Evolutionary conservation across 2,888 invertebrate species (phyloP), one percentile per base, ranked within the genome.

Genomic region (Hemithea aestivaria): DNA sequence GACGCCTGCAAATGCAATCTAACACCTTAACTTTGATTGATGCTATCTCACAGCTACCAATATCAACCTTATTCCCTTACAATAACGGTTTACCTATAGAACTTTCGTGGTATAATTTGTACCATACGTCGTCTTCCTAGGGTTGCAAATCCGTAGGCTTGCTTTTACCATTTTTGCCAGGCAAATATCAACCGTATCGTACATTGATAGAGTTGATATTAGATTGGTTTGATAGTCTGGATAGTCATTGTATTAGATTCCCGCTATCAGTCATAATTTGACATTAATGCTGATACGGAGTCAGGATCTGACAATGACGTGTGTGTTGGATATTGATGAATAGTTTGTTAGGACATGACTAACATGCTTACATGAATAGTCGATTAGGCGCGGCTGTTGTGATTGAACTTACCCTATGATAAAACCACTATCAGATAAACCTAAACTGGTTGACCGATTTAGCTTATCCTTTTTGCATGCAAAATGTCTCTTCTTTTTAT

Each of bases 221-320:
- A 4, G 16, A 5, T 35, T 7, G 7, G 6, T 11, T 1, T 3
- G 10, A 12, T 12, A 25, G 22, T 10, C 10, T 2, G 24, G 20
- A 26, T 12, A 31, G 22, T 33, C 33, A 36, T 35, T 28, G 27
- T 34, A 29, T 21, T 30, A 31, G 33, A 30, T 30, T 43, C 16
- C 11, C 40, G 51, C 62, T 53, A 75, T 78, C 69, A 66, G 69
- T 78, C 78, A 78, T 74, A 65, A 74, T 77, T 67, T 68, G 69
- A 68, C 61, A 62, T 53, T 66, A 66, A 73, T 70, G 65, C 49
- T 30, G 40, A 41, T 36, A 24, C 20, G 31, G 22, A 34, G 28
- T 41, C 40, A 33, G 42, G 35, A 22, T 36, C 20, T 33, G 53
- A 50, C 27, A 40, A 27, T 35, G 21, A 25, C 27, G 42, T 34